phyloP scores from a whole-genome alignment of 2,888 invertebrate species.

The Hypercompe scribonia region DNA sequence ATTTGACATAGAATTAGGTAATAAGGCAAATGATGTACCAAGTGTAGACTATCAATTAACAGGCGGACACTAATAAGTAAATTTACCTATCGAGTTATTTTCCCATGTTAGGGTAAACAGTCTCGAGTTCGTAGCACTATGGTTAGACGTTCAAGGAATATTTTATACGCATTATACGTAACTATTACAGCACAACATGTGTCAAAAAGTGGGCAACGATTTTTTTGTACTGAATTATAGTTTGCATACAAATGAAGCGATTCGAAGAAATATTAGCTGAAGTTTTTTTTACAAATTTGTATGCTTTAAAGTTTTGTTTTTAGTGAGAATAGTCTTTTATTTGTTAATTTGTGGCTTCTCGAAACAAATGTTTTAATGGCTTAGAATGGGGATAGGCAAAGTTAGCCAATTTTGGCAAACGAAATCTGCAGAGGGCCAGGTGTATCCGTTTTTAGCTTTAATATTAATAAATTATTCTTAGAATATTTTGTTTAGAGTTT shows the following conservation, averaged over 20 bases:
- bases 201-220: background rate
- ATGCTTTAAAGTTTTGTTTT: background rate
- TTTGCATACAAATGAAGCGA: background rate
- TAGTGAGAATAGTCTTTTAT: too few species aligned
- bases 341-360: too few species aligned
- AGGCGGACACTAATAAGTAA: conserved; percentile 3
- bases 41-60: conserved; percentile 5
- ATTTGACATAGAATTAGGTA: background rate
- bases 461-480: too few species aligned
- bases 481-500: too few species aligned
- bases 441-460: too few species aligned
- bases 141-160: background rate
- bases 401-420: too few species aligned
- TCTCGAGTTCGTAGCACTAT: background rate
- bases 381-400: too few species aligned
- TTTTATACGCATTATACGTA: background rate
- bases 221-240: background rate
- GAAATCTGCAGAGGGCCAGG: too few species aligned
- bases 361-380: too few species aligned
- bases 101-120: background rate
- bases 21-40: background rate
- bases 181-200: background rate
- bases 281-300: background rate
- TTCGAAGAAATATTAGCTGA: background rate
- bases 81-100: conserved; percentile 4